Evolutionary conservation across 2,888 invertebrate genomes (phyloP), one percentile per base, ranked within the genome.

Genomic region (Pterostichus niger): DNA sequence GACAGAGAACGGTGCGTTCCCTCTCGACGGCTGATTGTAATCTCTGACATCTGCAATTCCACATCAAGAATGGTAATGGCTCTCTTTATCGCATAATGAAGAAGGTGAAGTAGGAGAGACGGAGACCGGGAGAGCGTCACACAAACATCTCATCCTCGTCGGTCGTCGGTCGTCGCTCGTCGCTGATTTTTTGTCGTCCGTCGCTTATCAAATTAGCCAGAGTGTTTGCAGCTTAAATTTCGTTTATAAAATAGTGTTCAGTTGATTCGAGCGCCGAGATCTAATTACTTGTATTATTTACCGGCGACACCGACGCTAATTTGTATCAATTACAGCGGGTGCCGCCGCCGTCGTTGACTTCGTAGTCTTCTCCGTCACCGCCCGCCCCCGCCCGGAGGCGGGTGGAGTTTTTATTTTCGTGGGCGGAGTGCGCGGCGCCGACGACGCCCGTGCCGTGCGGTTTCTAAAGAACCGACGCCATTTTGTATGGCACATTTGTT

Each of bases 31-130:
- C 76, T 84, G 84, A 85, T 85, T 85, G 84, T 85, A 85, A 85
- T 85, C 85, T 88, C 88, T 88, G 89, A 88, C 88, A 88, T 88
- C 88, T 88, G 88, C 88, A 88, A 87, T 88, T 87, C 87, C 86
- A 86, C 87, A 86, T 87, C 85, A 85, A 85, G 86, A 86, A 88
- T 88, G 88, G 88, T 88, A 88, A 88, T 88, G 86, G 86, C 86
- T 85, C 86, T 87, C 88, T 87, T 88, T 87, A 87, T 87, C 87
- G 87, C 86, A 86, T 88, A 88, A 88, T 88, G 88, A 88, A 89
- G 89, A 88, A 88, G 87, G 86, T 86, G 87, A 87, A 87, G 87
- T 86, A 85, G 83, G 83, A 82, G 40, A 84, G 86, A 85, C 75
- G 10, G 75, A 52, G 49, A 31, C 33, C 17, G 11, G 31, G 52